Evolutionary conservation across 1,140 invertebrate species (phyloP), one percentile per base, ranked within the genome.

Genomic region (Diorhabda sublineata): DNA sequence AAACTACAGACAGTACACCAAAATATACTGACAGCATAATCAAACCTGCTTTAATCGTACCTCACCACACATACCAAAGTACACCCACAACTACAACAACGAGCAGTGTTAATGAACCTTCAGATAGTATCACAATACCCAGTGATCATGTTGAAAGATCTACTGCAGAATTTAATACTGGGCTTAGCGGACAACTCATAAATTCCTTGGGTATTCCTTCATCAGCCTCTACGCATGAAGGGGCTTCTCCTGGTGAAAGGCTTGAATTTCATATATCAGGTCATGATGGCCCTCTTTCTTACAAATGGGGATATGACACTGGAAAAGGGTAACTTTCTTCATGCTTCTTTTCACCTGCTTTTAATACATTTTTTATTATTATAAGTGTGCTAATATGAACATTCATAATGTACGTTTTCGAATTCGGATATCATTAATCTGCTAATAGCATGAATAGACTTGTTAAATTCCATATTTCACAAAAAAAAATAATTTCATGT

Each of bases 261-360:
- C 83, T 84, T 3, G 81, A 84, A 67, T 86, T 85, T 79, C 82
- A 85, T 67, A 85, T 86, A 81, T 83, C 85, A 74, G 92, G 92
- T 52, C 90, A 92, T 80, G 86, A 89, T 64, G 92, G 93, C 57
- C 92, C 92, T 2, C 85, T 91, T 73, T 92, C 90, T 61, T 96
- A 95, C 79, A 89, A 92, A 79, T 95, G 93, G 82, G 93, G 93
- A 69, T 95, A 87, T 79, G 92, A 95, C 77, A 95, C 93, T 45
- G 93, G 92, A 71, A 88, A 89, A 81, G 91, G 92, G 92, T 93
- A 84, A 88, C 82, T 79, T n/a, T 42, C 4, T 11, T 52, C 47
- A 52, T 52, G 47, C 47, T 52, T 52, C n/a, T 52, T 52, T 26
- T 26, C 26, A 26, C 26, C 26, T 26, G 26, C 26, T 26, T 26